Evolutionary conservation across 2,888 invertebrate species (phyloP), one percentile per base, ranked within the genome.

Genomic region (Hydropsyche betteni): DNA sequence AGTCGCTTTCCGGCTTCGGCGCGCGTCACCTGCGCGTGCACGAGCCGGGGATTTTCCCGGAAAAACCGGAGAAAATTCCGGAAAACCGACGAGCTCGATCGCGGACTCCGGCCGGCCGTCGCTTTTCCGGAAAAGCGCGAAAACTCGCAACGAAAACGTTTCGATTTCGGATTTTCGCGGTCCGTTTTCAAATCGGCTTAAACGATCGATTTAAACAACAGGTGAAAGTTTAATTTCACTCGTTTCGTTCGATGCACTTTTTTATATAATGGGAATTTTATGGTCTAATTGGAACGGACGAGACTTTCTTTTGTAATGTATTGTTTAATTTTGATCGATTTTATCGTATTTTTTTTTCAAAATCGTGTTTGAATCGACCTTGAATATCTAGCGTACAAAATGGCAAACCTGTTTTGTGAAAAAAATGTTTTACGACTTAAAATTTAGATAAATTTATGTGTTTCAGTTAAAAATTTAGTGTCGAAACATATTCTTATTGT

Each of bases 221-320:
- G 24, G 58, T 58, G 58, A 58, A 58, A 58, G 58, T 58, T 24
- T 16, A 58, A 16, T 58, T 58, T 58, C 58, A 58, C 58, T 24
- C 44, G 44, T 44, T 10, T 44, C 44, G 44, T 44, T 44, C 44
- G 44, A 44, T 44, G 44, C 44, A 44, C 44, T 44, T 44, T 44
- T 44, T 24, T 58, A 24, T 58, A 8, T 16, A 14, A 24, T 8
- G 4, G 58, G 8, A 16, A 12, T 53, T 16, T 16, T 53, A 12
- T 53, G 53, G 24, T 8, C 16, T 14, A 8, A 16, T 53, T 1
- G 53, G 8, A 58, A 16, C 16, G 55, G n/a, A 7, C 16, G 4
- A 14, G 8, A n/a, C 12, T 16, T n/a, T 58, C 24, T 58, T 58
- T 16, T 24, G 58, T 14, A 58, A 8, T 24, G 24, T 24, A 58